phyloP scores from a whole-genome alignment of 2,888 invertebrate species.

The Ophion costatus region DNA sequence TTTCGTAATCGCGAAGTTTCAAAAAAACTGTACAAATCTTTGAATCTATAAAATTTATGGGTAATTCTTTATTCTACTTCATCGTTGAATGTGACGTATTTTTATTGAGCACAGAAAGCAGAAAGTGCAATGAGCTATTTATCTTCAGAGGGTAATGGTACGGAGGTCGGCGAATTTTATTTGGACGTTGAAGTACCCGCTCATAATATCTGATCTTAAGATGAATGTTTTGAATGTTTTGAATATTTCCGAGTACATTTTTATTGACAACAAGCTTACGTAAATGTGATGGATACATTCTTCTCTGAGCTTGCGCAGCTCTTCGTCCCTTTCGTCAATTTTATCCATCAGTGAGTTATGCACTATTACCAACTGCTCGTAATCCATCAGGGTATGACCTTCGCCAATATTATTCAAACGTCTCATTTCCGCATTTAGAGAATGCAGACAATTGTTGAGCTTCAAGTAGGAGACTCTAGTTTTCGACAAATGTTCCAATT shows the following conservation, averaged over 20 bases:
- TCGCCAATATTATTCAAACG: slow-evolving; percentile 64
- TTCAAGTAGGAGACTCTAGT: slow-evolving; percentile 64
- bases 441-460: slow-evolving; percentile 49
- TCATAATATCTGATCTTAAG: background rate
- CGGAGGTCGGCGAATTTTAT: background rate
- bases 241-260: background rate
- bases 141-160: too few relatives aligned
- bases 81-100: too few relatives aligned
- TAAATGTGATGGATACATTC: slow-evolving; percentile 58
- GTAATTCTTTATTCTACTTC: too few relatives aligned
- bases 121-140: too few relatives aligned
- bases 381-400: slow-evolving; percentile 67
- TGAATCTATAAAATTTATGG: too few relatives aligned
- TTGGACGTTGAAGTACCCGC: background rate
- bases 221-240: too few relatives aligned
- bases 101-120: background rate
- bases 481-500: slow-evolving; percentile 51
- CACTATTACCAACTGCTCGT: slow-evolving; percentile 65
- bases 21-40: too few relatives aligned
- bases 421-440: slow-evolving; percentile 38
- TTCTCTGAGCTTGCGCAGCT: slow-evolving; percentile 55
- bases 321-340: slow-evolving; percentile 67
- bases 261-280: slow-evolving; percentile 53
- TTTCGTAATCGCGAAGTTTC: too few relatives aligned
- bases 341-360: slow-evolving; percentile 64